Conservation (phyloP, 2,888 invertebrate genomes). For the Rugalucina vietnamica region DNA sequence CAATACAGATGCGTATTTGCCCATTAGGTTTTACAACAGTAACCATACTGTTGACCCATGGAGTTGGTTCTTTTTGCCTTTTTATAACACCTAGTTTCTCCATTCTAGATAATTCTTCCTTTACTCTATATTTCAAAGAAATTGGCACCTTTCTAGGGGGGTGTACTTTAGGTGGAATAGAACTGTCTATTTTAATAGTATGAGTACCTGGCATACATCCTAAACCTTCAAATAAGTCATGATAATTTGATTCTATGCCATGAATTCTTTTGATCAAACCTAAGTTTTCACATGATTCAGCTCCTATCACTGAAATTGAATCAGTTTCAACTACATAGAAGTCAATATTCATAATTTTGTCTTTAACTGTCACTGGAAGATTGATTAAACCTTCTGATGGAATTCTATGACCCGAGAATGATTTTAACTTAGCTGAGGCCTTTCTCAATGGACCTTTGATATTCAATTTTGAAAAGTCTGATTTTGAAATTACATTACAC, state of each 20-base stretch:
- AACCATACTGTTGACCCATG: constrained; percentile 51
- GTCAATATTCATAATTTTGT: constrained; percentile 7
- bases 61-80: constrained; percentile 27
- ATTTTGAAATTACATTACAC: constrained; percentile 42
- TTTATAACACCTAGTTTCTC: constrained; percentile 50
- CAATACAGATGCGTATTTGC: constrained; percentile 35
- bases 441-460: constrained; percentile 26
- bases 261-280: constrained; percentile 40
- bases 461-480: constrained; percentile 36
- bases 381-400: constrained; percentile 22
- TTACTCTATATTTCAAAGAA: constrained; percentile 48
- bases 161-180: constrained; percentile 54
- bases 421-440: constrained; percentile 30
- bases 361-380: constrained; percentile 19
- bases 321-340: constrained; percentile 44
- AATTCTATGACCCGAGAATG: constrained; percentile 48
- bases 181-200: constrained; percentile 37
- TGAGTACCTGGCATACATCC: constrained; percentile 44
- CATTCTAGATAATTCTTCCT: constrained; percentile 53
- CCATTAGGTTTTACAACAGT: constrained; percentile 39
- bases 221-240: constrained; percentile 45
- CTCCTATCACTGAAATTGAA: constrained; percentile 40
- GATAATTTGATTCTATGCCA: constrained; percentile 22
- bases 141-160: constrained; percentile 55
- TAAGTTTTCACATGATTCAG: constrained; percentile 34